Evolutionary conservation across 2,888 invertebrate species (phyloP), one percentile per base, ranked within the genome.

Genomic region (Leucoptera coffeella): DNA sequence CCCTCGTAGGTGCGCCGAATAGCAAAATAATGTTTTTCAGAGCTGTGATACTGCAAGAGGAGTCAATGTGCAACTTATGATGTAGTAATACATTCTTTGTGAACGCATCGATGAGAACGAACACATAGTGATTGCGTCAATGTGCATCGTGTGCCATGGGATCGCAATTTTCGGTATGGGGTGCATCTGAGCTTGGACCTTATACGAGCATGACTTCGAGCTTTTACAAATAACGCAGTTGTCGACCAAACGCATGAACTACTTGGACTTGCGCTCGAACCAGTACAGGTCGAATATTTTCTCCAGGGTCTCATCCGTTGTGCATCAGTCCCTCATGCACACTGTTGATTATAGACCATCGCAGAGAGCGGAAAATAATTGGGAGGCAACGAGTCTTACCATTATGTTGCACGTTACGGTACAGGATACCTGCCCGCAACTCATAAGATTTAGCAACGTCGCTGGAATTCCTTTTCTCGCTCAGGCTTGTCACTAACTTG

Each of bases 121-220:
- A 27, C 27, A 14, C 19, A 28, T 38, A 12, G 37, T 31, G 12
- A 32, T 29, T 5, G 32, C 28, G 22, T 43, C 41, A 3, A 39
- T 32, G 25, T 43, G 43, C n/a, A n/a, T n/a, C n/a, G n/a, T n/a
- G n/a, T n/a, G n/a, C n/a, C n/a, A n/a, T n/a, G 38, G 36, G 17
- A 34, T 30, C 5, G 25, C 11, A 2, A 29, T 17, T 28, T 41
- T 43, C 2, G 37, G 38, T n/a, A 40, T 41, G 3, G 40, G 33
- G 25, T 43, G 39, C 8, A 41, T 20, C 15, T 35, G 32, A 23
- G 34, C 36, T 30, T 38, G 39, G 15, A 30, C 24, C 30, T 35
- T 38, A 5, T 41, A 41, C 5, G 39, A 36, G 12, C 10, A n/a
- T 10, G 23, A 15, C 10, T 27, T 27, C 4, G 27, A 22, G 4